Conservation (phyloP, 2,113 vertebrate species). For the Ciconia boyciana region DNA sequence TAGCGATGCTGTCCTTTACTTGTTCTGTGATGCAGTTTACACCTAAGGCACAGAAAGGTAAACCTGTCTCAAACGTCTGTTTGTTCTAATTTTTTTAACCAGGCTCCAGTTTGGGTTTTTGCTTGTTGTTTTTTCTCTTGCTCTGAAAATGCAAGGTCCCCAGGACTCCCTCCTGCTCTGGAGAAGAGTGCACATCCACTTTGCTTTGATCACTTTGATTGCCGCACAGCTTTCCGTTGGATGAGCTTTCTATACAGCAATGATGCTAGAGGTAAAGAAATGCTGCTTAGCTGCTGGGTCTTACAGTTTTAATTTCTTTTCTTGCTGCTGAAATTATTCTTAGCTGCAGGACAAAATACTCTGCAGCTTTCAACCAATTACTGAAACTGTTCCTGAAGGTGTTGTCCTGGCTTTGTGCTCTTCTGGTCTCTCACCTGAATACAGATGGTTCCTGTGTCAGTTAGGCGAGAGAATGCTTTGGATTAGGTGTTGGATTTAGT, state of each 20-base stretch:
- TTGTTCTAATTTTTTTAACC: neutral
- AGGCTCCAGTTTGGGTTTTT: neutral
- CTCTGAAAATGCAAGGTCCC: neutral
- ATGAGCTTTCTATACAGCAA: rapidly evolving
- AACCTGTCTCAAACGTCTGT: neutral
- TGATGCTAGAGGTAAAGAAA: neutral
- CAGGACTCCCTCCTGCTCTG: neutral
- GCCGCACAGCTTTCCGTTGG: neutral
- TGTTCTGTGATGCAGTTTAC: neutral
- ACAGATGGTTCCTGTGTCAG: neutral
- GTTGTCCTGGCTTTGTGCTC: neutral
- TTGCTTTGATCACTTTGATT: neutral
- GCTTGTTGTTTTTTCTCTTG: neutral
- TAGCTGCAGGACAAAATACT: neutral
- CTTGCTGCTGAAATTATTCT: neutral
- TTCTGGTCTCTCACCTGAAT: neutral
- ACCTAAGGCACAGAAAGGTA: neutral
- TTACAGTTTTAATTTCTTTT: neutral
- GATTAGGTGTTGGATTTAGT: neutral
- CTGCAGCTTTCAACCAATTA: neutral
- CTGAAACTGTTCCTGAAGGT: neutral
- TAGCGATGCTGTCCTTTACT: neutral
- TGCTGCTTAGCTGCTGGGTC: neutral
- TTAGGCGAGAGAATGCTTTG: neutral
- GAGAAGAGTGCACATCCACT: neutral